A percentile compares a stretch with the other conserved stretches of the same genome.
Evolutionary conservation across 2,888 invertebrate genomes (phyloP).

Genomic region (Nowickia ferox): DNA sequence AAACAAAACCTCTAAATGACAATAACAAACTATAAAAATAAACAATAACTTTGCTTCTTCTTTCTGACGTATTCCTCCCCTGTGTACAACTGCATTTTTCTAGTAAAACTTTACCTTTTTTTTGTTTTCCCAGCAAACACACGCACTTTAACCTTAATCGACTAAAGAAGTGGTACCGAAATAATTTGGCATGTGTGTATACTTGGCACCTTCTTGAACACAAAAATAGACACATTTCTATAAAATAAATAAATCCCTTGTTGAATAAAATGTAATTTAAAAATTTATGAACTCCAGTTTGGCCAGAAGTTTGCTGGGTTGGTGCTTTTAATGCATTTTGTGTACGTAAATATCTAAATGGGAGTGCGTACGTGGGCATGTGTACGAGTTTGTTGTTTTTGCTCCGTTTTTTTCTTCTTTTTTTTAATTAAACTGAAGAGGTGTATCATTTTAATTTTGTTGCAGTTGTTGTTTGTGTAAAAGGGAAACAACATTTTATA

Average conservation of each 20-base stretch:
- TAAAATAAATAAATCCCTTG: no score
- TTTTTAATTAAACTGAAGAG: constrained; percentile 36
- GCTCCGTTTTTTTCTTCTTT: constrained; percentile 7
- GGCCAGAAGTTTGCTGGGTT: neutral
- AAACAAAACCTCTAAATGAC: constrained; percentile 33
- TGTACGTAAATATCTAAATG: neutral
- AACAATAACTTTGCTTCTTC: constrained; percentile 12
- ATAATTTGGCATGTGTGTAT: no score
- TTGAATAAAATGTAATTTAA: no score
- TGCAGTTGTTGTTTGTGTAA: constrained; percentile 12
- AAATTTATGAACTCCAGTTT: neutral
- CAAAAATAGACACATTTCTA: no score
- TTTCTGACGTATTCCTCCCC: constrained; percentile 33
- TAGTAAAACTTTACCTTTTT: neutral
- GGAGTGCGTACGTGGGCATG: neutral
- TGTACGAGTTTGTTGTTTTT: neutral
- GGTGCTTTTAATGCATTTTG: constrained; percentile 15
- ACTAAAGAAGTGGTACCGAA: neutral
- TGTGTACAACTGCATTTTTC: neutral
- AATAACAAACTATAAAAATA: constrained; percentile 45
- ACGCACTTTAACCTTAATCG: neutral
- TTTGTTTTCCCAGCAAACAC: constrained; percentile 1
- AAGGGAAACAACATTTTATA: constrained; percentile 24
- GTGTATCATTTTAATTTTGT: constrained; percentile 6
- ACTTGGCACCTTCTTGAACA: no score